Evolutionary conservation across 1,140 invertebrate species (phyloP), one percentile per base, ranked within the genome.

Genomic region (Drosophila pallidifrons): DNA sequence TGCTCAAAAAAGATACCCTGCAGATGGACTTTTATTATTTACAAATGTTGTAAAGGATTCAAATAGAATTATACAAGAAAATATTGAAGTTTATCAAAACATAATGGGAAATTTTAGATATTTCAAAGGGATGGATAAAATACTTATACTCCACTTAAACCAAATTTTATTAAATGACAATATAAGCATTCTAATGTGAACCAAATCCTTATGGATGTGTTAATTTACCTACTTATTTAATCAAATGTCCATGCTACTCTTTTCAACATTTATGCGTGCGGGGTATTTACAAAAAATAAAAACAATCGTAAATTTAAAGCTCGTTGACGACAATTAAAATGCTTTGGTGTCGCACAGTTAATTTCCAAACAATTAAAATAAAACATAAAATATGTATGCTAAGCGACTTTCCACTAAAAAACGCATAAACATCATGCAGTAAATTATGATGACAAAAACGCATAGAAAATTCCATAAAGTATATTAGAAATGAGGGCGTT

Each of bases 361-460:
- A 83, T 79, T 83, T 77, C 43, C 41, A 49, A 61, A 65, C 65
- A 75, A 80, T 80, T 83, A 83, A 83, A 85, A 75, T 59, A 35
- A 75, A 49, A 69, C 38, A 38, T 57, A 59, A 43, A 67, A 66
- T 32, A 64, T 64, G 38, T 61, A 83, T 80, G 64, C 64, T 83
- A 69, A 77, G 15, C 76, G 59, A 69, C 81, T 82, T 82, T 83
- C 71, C 67, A 75, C 57, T 25, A 59, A 16, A 32, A 70, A 63
- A 43, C 1, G 7, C 55, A 75, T 79, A 47, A 79, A 81, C 54
- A 41, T 2, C 13, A 45, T 63, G 32, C 32, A 25, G 51, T 41
- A 81, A 52, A 38, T 35, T 52, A 52, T 52, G 57, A 52, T 52
- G 57, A 5, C 46, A 54, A 63, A 65, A 51, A 47, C 45, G 20